Evolutionary conservation across 2,888 invertebrate species (phyloP), one percentile per base, ranked within the genome.

Genomic region (Sesia apiformis): DNA sequence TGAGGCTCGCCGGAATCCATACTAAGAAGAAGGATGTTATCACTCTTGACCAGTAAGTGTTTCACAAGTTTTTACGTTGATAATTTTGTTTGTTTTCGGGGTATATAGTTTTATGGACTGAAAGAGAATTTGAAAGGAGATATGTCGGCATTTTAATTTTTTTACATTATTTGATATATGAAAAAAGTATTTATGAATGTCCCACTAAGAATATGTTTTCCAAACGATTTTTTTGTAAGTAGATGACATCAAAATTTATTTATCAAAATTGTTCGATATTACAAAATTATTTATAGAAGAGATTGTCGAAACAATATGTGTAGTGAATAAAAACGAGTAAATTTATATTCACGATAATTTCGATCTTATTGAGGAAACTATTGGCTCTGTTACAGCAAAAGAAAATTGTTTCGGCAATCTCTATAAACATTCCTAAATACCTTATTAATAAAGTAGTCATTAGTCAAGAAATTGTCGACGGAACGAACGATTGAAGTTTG

Each of bases 11-110:
- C 0, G 91, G 94, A 59, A 94, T 96, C 55, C 95, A 97, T 79
- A 98, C 98, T 1, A 94, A 95, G 69, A 93, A 95, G 61, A 92
- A 93, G 67, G 98, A 99, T 78, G 92, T 98, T 64, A 95, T 99
- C 69, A 95, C 97, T 0, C 87, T 99, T 55, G 98, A 99, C 87
- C 98, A 98, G 99, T 99, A 92, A 96, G 97, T 94, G 38, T 50
- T n/a, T 50, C 38, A 50, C 8, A 50, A 38, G 23, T 23, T 23
- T 23, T 23, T 23, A 23, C 23, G 1, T 2, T 23, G 23, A 23
- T 23, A 23, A 23, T 2, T n/a, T 23, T 23, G 23, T 23, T 23
- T 23, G 23, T 50, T 50, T 50, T 4, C 7, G 3, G 5, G 38
- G 2, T 38, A 38, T 3, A 38, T 7, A 50, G 1, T 38, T 38